A percentile compares a stretch with the other conserved stretches of the same genome.
Evolutionary conservation across 2,888 invertebrate genomes (phyloP).

Genomic region (Perizoma affinitatum): DNA sequence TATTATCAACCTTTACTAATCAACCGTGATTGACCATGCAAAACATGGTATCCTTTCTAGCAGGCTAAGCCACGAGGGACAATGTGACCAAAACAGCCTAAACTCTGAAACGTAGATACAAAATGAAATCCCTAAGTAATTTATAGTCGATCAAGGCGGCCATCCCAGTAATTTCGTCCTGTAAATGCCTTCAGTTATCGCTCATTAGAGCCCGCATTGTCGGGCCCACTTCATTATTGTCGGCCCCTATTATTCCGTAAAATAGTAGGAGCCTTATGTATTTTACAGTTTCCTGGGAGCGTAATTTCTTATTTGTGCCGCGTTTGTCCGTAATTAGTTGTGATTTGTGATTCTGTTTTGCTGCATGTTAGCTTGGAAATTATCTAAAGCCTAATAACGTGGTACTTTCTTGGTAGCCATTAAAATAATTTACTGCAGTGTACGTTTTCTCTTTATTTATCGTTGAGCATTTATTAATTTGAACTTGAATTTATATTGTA

Average conservation of each 20-base stretch:
- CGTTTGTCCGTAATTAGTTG: slow-evolving; percentile 33
- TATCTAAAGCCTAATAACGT: neutral
- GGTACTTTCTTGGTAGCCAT: too few relatives aligned
- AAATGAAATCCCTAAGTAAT: slow-evolving; percentile 43
- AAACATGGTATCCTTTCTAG: too few relatives aligned
- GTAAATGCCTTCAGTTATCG: slow-evolving; percentile 48
- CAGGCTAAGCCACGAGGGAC: too few relatives aligned
- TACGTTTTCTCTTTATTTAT: too few relatives aligned
- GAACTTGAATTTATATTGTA: too few relatives aligned
- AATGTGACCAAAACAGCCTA: too few relatives aligned
- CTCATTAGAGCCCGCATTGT: slow-evolving; percentile 54
- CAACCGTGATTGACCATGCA: too few relatives aligned
- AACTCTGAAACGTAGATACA: slow-evolving; percentile 14
- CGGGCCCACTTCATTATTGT: slow-evolving; percentile 50
- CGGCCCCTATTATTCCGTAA: slow-evolving; percentile 36
- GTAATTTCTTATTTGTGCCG: slow-evolving; percentile 38
- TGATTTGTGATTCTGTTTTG: slow-evolving; percentile 35
- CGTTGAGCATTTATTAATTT: too few relatives aligned
- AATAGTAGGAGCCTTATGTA: slow-evolving; percentile 33
- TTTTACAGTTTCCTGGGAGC: slow-evolving; percentile 36
- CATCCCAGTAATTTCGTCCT: slow-evolving; percentile 47
- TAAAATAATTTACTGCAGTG: too few relatives aligned
- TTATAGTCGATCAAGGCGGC: slow-evolving; percentile 45
- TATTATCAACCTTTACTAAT: too few relatives aligned
- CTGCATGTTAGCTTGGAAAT: neutral